These are phyloP conservation scores for Sitobion miscanthi DNA, from an alignment of 1,140 invertebrate genomes.

Conservation along the genomic window DNA sequence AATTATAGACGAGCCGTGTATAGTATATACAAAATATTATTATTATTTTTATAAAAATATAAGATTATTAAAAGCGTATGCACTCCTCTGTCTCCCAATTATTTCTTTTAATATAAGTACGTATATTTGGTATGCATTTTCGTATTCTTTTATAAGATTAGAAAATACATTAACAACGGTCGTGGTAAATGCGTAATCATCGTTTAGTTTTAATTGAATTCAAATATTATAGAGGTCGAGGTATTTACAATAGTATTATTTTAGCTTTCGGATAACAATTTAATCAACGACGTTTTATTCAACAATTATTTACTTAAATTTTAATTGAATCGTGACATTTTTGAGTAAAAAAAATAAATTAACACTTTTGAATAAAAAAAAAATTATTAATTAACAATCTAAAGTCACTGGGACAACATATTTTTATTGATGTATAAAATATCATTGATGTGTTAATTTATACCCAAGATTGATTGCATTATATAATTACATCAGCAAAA, in stretches of 20 bases:
- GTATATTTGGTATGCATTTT: background rate
- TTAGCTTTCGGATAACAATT: background rate
- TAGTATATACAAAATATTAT: background rate
- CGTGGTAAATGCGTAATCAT: background rate
- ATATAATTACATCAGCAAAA: background rate
- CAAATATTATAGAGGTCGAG: background rate
- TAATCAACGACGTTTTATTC: background rate
- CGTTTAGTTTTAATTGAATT: background rate
- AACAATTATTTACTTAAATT: slow-evolving; percentile 5
- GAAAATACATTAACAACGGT: background rate
- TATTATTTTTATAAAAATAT: background rate
- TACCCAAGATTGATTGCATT: background rate
- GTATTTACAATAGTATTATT: background rate
- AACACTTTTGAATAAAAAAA: background rate
- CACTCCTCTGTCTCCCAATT: background rate
- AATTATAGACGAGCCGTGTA: too few species aligned
- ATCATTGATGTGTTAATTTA: background rate
- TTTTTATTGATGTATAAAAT: background rate
- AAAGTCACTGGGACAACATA: background rate
- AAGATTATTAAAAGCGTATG: background rate
- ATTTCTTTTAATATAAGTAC: background rate
- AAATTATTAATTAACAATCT: background rate
- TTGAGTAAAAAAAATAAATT: background rate
- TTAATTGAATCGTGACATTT: background rate
- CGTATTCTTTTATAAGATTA: background rate